A percentile compares a stretch with the other conserved stretches of the same genome.
phyloP scores from a whole-genome alignment of 2,888 invertebrate genomes.

The Cacoxenus indagator region DNA sequence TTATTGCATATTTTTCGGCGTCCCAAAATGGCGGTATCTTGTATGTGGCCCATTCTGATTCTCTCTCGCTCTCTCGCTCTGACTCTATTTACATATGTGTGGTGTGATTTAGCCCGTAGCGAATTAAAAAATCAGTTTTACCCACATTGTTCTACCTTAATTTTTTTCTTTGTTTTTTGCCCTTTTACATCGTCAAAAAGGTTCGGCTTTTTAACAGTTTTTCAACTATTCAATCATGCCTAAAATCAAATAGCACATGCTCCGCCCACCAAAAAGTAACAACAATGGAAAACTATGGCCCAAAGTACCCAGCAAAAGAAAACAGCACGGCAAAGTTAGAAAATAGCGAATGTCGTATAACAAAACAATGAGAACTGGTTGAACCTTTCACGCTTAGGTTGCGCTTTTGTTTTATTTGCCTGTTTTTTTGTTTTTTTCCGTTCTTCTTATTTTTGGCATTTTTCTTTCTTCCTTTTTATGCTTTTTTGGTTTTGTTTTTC shows the following conservation, averaged over 20 bases:
- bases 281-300: not conserved
- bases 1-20: slow-evolving; percentile 63
- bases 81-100: too few species aligned
- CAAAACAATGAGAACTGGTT: not conserved
- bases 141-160: not conserved
- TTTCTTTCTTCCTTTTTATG: not conserved
- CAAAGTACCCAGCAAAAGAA: not conserved
- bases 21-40: slow-evolving; percentile 4
- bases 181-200: slow-evolving; percentile 9
- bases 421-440: too few species aligned
- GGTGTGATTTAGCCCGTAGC: too few species aligned
- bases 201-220: slow-evolving; percentile 23
- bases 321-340: too few species aligned
- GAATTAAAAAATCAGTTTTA: too few species aligned
- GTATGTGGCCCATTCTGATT: too few species aligned
- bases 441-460: not conserved
- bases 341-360: too few species aligned
- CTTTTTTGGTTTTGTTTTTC: not conserved
- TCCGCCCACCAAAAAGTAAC: not conserved
- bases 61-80: too few species aligned
- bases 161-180: not conserved
- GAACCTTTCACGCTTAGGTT: not conserved
- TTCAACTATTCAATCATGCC: slow-evolving; percentile 55
- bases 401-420: not conserved
- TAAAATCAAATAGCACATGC: slow-evolving; percentile 35